A percentile compares a stretch with the other conserved stretches of the same genome.
phyloP scores from a whole-genome alignment of 2,888 invertebrate species.

The Drosophila rubida region DNA sequence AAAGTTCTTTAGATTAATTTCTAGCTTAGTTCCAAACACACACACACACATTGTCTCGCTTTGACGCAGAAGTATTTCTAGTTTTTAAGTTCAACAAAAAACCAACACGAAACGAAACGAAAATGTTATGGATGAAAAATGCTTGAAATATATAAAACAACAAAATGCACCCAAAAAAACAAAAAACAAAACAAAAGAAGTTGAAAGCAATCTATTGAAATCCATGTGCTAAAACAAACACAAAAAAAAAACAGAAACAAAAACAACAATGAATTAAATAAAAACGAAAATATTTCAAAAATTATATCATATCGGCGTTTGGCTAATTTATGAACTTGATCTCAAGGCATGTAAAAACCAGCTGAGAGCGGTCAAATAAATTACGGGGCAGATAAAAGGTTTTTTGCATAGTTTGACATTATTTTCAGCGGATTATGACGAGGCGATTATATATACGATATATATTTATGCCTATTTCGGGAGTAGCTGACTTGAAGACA shows the following conservation, averaged over 20 bases:
- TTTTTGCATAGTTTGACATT: not conserved
- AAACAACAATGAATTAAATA: constrained; percentile 35
- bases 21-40: constrained; percentile 48
- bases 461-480: no score
- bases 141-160: constrained; percentile 29
- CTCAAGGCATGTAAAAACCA: not conserved
- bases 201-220: constrained; percentile 56
- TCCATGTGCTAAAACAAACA: constrained; percentile 74
- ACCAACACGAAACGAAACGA: constrained; percentile 7
- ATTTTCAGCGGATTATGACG: not conserved
- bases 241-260: constrained; percentile 20
- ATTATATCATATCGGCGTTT: constrained; percentile 14
- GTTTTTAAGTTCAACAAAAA: constrained; percentile 55
- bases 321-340: constrained; percentile 11
- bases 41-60: constrained; percentile 46
- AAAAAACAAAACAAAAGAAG: constrained; percentile 25
- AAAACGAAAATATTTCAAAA: constrained; percentile 51
- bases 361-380: not conserved
- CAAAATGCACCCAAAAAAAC: constrained; percentile 49
- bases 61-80: constrained; percentile 72
- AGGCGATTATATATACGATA: no score
- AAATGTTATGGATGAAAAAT: constrained; percentile 51
- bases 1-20: constrained; percentile 69
- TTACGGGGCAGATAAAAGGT: not conserved
- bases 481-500: no score